Conservation (phyloP, 2,113 vertebrate species). For the Climacteris rufus region DNA sequence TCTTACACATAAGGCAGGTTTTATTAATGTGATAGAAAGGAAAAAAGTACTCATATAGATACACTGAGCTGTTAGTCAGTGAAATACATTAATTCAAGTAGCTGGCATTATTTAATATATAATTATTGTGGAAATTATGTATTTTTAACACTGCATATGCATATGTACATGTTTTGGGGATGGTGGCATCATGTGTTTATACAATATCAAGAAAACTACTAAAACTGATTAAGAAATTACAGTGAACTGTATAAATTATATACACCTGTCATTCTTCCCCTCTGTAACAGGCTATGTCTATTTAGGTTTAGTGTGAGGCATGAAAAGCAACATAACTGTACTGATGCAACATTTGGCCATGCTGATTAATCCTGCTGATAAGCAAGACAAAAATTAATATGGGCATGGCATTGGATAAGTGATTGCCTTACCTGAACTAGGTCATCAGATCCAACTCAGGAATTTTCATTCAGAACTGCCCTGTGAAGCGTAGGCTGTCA, state of each 20-base stretch:
- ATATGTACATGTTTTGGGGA: not conserved
- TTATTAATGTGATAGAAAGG: not conserved
- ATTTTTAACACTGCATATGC: not conserved
- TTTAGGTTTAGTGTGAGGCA: not conserved
- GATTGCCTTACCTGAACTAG: not conserved
- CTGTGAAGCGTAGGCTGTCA: not conserved
- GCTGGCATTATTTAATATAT: not conserved
- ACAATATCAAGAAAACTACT: not conserved
- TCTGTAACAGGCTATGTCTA: not conserved
- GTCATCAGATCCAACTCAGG: not conserved
- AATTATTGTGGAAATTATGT: not conserved
- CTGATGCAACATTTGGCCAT: not conserved
- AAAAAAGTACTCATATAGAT: not conserved
- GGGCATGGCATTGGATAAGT: not conserved
- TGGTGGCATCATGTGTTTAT: not conserved
- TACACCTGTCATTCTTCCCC: not conserved
- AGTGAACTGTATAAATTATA: not conserved
- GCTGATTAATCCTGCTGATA: constrained; percentile 27
- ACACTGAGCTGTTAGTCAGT: not conserved
- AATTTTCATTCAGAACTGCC: not conserved
- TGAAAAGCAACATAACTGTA: not conserved
- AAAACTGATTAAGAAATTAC: not conserved
- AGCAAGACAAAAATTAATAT: constrained; percentile 6
- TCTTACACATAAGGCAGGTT: not conserved
- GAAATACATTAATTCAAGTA: not conserved